Percentiles rank a stretch among this genome's conserved stretches.
Conservation (phyloP, 2,113 vertebrate species). For the Petaurus breviceps region DNA sequence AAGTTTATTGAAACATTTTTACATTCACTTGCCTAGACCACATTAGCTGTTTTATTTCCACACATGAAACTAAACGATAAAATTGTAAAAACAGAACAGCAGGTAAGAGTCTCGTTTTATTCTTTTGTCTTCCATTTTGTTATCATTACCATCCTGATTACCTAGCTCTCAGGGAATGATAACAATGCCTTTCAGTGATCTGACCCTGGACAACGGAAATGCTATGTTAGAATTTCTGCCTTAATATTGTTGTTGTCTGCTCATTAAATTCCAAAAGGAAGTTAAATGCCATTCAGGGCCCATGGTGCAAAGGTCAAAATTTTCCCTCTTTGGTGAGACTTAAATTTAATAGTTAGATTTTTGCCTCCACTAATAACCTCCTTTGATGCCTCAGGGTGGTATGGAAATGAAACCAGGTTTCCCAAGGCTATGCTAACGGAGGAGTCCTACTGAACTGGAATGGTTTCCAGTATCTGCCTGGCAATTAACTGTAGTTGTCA, state of each 20-base stretch:
- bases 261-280: constrained; percentile 41
- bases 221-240: not conserved
- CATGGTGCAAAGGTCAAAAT: constrained; percentile 42
- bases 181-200: constrained; percentile 3
- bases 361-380: not conserved
- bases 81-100: constrained; percentile 19
- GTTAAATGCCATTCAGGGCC: constrained; percentile 7
- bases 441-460: not conserved
- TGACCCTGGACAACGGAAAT: constrained; percentile 18
- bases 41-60: constrained; percentile 54
- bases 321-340: constrained; percentile 6
- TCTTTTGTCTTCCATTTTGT: constrained; percentile 11
- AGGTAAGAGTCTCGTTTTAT: constrained; percentile 50
- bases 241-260: constrained; percentile 32
- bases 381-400: not conserved
- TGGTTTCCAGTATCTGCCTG: not conserved
- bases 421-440: not conserved
- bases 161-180: constrained; percentile 32
- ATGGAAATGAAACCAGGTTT: not conserved
- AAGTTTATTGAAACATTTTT: constrained; percentile 71
- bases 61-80: constrained; percentile 63
- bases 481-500: not conserved
- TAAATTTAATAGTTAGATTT: constrained; percentile 19
- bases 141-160: constrained; percentile 1
- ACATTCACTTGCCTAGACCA: constrained; percentile 68